Evolutionary conservation across 2,888 invertebrate species (phyloP), one percentile per base, ranked within the genome.

Genomic region (Dioctria linearis): DNA sequence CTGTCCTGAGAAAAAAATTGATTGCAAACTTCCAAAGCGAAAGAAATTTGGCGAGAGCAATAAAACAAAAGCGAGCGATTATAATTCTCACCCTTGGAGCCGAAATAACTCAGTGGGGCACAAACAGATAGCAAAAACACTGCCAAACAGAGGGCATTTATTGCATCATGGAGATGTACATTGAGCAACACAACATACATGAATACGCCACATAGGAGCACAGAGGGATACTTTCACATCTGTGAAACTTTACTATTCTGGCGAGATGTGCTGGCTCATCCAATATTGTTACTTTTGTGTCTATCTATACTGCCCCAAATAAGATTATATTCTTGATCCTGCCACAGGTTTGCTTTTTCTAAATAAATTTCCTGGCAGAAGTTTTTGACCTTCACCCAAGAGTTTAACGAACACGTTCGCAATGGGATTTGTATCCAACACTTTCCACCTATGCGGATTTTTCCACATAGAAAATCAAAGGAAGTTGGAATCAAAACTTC

Each of bases 1-100:
- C 63, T 63, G 63, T 51, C 49, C 49, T n/a, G 63, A 63, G 43
- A 76, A 76, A 76, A 76, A 76, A 63, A 63, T 76, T 61, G 63
- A 63, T 76, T 46, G 63, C 9, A 76, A 63, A 25, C 11, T 61
- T n/a, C 63, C 6, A 59, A 37, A 63, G 39, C 63, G 39, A n/a
- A 76, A 76, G 39, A 63, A 63, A 76, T 59, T 75, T 42, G 8
- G 75, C 8, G 25, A 43, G 6, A 63, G 63, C 11, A 76, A 76
- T 76, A 76, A 63, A 76, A 76, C 49, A 61, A 63, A 76, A 76
- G 76, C 63, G 46, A 49, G 46, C 11, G 63, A 46, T 46, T 63
- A 76, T 63, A 76, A 61, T 49, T 76, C 63, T 76, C 76, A 39
- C 63, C 49, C n/a, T 13, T 46, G 11, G 49, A n/a, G 37, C 25